These are phyloP conservation scores for Eolophus roseicapilla DNA, from an alignment of 2,113 vertebrate genomes.

Conservation along the genomic window DNA sequence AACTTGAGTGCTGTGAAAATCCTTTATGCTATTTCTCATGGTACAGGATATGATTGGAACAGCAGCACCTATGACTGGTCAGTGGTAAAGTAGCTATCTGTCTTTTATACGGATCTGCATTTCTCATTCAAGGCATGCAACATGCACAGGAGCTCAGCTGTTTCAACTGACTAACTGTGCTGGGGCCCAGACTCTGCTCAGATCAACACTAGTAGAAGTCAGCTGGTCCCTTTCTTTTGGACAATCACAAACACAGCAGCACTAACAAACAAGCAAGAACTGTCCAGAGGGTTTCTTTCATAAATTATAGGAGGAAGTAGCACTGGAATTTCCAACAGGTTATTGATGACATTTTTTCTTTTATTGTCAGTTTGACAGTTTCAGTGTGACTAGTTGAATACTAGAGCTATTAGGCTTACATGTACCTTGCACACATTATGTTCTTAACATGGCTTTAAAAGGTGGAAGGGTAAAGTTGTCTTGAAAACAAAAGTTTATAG, in stretches of 20 bases:
- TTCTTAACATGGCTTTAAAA: neutral
- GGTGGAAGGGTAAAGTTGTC: neutral
- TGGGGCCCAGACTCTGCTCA: neutral
- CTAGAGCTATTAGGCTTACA: neutral
- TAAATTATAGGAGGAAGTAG: neutral
- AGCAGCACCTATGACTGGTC: neutral
- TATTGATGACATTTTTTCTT: neutral
- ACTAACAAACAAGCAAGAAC: neutral
- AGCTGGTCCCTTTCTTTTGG: neutral
- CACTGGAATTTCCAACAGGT: neutral
- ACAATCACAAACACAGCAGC: neutral
- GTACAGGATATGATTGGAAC: neutral
- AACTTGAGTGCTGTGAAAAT: neutral
- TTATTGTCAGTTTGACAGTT: slow-evolving; percentile 16
- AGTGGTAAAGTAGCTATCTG: neutral
- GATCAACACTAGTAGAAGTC: neutral
- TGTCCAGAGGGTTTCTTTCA: neutral
- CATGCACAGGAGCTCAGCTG: fast-evolving
- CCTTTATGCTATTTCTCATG: neutral
- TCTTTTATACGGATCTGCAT: fast-evolving
- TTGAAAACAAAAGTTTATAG: slow-evolving; percentile 33
- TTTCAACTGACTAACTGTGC: neutral
- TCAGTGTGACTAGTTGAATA: neutral
- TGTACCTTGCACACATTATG: neutral
- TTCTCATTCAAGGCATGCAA: neutral